Percentiles rank a stretch among this genome's conserved stretches.
Evolutionary conservation across 2,113 vertebrate species (phyloP).

Genomic region (Calidris pugnax): DNA sequence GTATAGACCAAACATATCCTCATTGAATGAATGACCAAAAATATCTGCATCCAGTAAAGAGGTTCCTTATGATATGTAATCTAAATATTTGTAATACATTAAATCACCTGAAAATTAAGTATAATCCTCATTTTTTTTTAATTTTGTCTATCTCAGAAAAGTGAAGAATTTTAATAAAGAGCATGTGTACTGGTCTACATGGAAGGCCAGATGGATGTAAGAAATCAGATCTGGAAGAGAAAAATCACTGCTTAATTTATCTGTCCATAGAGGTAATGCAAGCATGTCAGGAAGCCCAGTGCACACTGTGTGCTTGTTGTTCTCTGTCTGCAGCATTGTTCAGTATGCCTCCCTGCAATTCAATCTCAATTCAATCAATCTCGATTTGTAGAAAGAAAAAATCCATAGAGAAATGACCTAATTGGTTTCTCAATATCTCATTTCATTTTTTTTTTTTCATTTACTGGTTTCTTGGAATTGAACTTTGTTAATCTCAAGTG

Average conservation of each 20-base stretch:
- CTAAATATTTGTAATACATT: not conserved
- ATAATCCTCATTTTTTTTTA: not conserved
- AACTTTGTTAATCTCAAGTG: not conserved
- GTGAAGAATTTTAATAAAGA: not conserved
- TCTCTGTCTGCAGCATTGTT: not conserved
- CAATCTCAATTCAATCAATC: conserved; percentile 29
- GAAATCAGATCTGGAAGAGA: not conserved
- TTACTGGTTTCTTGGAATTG: not conserved
- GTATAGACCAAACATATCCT: not conserved
- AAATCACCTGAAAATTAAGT: not conserved
- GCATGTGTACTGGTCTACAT: not conserved
- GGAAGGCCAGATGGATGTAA: not conserved
- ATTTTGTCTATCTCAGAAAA: not conserved
- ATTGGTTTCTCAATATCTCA: conserved; percentile 30
- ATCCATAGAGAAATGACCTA: conserved; percentile 7
- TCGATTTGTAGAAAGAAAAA: conserved; percentile 14
- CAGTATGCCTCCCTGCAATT: not conserved
- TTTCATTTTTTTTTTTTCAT: not conserved
- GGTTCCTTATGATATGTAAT: not conserved
- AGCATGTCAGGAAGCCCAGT: not conserved
- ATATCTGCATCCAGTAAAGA: not conserved
- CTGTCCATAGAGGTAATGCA: not conserved
- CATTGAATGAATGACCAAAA: not conserved
- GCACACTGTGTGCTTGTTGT: not conserved
- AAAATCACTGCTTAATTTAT: not conserved